A percentile compares a stretch with the other conserved stretches of the same genome.
These are phyloP conservation scores for Pseudeuparius sepicola DNA, from an alignment of 2,888 invertebrate species.

Conservation along the genomic window DNA sequence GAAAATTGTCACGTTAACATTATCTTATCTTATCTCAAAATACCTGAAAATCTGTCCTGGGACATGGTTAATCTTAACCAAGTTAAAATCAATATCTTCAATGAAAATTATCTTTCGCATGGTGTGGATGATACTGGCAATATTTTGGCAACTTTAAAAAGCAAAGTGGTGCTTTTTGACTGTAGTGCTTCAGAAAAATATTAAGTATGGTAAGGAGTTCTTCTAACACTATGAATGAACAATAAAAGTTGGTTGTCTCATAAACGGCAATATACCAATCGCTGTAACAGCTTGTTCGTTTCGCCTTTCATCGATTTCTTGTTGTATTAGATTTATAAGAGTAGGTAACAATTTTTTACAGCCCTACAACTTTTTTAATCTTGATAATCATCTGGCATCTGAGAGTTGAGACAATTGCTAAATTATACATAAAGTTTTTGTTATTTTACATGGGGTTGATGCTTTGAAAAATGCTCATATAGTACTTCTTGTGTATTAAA, in stretches of 20 bases:
- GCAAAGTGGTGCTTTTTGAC: slow-evolving; percentile 7
- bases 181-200: slow-evolving; percentile 12
- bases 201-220: slow-evolving; percentile 10
- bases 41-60: slow-evolving; percentile 8
- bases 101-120: slow-evolving; percentile 11
- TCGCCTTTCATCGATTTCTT: neutral
- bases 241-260: slow-evolving; percentile 8
- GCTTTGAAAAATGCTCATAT: slow-evolving; percentile 13
- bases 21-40: no score
- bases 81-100: slow-evolving; percentile 8
- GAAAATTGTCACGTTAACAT: no score
- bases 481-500: slow-evolving; percentile 6
- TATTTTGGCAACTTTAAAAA: slow-evolving; percentile 7
- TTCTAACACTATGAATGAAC: slow-evolving; percentile 6
- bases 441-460: slow-evolving; percentile 11
- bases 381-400: slow-evolving; percentile 5
- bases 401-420: slow-evolving; percentile 4
- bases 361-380: slow-evolving; percentile 7
- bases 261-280: slow-evolving; percentile 10
- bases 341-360: slow-evolving; percentile 9
- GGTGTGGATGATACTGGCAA: slow-evolving; percentile 5
- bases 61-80: slow-evolving; percentile 7
- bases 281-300: slow-evolving; percentile 10
- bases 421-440: slow-evolving; percentile 7
- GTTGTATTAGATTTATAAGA: slow-evolving; percentile 9